Base-by-base conservation (phyloP, 92 coral and sea anemone genomes). In the Porites cylindrica region DNA sequence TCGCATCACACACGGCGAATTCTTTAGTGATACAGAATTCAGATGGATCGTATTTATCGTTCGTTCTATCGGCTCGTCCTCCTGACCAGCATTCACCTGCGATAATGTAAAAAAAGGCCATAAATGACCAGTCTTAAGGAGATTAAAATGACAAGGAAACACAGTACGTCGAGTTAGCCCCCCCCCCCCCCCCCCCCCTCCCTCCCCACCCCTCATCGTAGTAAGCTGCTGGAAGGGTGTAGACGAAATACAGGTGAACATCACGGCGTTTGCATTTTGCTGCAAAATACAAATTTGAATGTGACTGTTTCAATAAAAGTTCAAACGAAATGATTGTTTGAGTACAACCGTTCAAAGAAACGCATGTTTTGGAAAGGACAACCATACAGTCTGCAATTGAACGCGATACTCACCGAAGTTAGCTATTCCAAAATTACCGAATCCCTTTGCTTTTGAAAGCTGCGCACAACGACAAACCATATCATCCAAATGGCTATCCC, bases 21-120 rank as follows among this genome's bases (percentile, higher is more conserved):
- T 86, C 79, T 61, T 56, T 86, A 12, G 88, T 72, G 53, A 86
- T 85, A 69, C 91, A 90, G 23, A 51, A 54, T 24, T 68, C 74
- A 14, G 93, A 86, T 8, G 73, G 64, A 29, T 80, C 88, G 10
- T 75, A 76, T 68, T 56, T 69, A 13, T 61, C 53, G 87, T 81
- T 76, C 14, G 81, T 76, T 51, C 56, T 86, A 10, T 59, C 75
- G 52, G 86, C 70, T 8, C 59, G 58, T 20, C 14, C n/a, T 8
- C 93, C 93, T 23, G 93, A 86, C 93, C 91, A 90, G 52, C 93
- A 90, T 65, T 90, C 93, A 1, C 93, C 93, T 90, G 86, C 5
- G 47, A 63, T 38, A 38, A 38, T 38, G 47, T 38, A 38, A 56
- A 14, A 56, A 56, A 56, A 56, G 13, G 61, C 61, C 17, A 56